Percentiles rank a stretch among this genome's conserved stretches.
phyloP scores from a whole-genome alignment of 2,797 vertebrate genomes.

The Huso huso region DNA sequence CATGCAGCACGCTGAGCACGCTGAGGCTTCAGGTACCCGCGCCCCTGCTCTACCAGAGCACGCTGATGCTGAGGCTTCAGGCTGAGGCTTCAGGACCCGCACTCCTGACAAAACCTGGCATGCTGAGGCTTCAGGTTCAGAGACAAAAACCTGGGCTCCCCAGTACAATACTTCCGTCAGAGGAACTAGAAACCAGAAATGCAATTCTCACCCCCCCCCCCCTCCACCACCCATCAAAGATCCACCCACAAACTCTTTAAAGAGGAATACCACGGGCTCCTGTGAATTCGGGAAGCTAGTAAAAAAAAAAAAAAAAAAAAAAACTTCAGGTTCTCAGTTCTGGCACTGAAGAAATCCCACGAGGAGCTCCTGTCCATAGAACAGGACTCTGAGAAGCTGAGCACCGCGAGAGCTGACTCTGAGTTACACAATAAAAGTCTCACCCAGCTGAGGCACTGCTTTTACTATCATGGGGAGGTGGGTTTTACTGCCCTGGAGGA shows the following conservation, averaged over 20 bases:
- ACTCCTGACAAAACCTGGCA: too few species aligned
- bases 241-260: too few species aligned
- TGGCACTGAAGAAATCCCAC: neutral
- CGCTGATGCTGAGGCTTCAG: too few species aligned
- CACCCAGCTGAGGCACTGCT: conserved; percentile 6
- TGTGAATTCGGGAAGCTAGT: neutral
- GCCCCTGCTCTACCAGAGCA: too few species aligned
- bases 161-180: neutral
- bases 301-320: conserved; percentile 10
- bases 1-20: too few species aligned
- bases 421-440: conserved; percentile 12
- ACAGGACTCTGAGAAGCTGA: neutral
- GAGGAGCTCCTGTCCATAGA: neutral
- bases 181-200: conserved; percentile 16
- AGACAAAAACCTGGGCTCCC: too few species aligned
- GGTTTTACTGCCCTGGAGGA: too few species aligned
- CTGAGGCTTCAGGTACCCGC: too few species aligned
- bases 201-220: neutral
- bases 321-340: neutral
- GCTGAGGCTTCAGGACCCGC: too few species aligned
- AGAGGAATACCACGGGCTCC: too few species aligned
- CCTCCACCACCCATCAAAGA: too few species aligned
- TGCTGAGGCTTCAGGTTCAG: too few species aligned
- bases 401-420: conserved; percentile 1
- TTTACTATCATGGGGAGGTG: conserved; percentile 9